Percentiles rank a stretch among this genome's conserved stretches.
Evolutionary conservation across 2,888 invertebrate species (phyloP).

Genomic region (Argynnis bischoffii): DNA sequence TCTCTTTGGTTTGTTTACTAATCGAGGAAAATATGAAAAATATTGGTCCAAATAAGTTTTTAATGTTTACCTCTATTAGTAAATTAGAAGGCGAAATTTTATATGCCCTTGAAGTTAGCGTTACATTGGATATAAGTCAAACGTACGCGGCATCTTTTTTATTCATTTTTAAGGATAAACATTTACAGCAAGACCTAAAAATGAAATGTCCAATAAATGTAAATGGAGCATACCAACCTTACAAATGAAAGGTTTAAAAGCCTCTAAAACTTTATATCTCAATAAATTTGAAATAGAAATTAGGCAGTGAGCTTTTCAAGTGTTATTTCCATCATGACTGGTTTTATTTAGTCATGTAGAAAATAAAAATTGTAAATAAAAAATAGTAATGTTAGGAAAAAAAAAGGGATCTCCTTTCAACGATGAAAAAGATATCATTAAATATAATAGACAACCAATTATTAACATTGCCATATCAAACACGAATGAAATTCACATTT

Average conservation of each 20-base stretch:
- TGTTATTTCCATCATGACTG: neutral
- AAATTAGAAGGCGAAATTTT: too few species aligned
- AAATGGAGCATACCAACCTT: slow-evolving; percentile 6
- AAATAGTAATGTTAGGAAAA: too few species aligned
- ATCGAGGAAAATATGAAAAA: too few species aligned
- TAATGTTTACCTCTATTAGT: too few species aligned
- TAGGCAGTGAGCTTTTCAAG: neutral
- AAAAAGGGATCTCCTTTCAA: too few species aligned
- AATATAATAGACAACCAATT: neutral
- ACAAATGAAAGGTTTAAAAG: slow-evolving; percentile 3
- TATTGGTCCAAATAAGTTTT: too few species aligned
- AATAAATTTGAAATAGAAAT: slow-evolving; percentile 10
- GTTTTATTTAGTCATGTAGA: neutral
- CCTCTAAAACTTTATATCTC: slow-evolving; percentile 7
- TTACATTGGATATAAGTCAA: too few species aligned
- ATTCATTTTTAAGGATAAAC: neutral
- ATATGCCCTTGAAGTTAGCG: too few species aligned
- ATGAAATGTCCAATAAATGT: slow-evolving; percentile 6
- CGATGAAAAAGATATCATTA: too few species aligned
- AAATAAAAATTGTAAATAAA: neutral
- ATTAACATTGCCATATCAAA: neutral
- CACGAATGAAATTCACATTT: neutral
- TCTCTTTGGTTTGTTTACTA: too few species aligned
- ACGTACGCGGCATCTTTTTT: too few species aligned
- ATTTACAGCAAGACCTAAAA: slow-evolving; percentile 15